phyloP scores from a whole-genome alignment of 2,888 invertebrate species.

The Cryptocheilus praepositus region DNA sequence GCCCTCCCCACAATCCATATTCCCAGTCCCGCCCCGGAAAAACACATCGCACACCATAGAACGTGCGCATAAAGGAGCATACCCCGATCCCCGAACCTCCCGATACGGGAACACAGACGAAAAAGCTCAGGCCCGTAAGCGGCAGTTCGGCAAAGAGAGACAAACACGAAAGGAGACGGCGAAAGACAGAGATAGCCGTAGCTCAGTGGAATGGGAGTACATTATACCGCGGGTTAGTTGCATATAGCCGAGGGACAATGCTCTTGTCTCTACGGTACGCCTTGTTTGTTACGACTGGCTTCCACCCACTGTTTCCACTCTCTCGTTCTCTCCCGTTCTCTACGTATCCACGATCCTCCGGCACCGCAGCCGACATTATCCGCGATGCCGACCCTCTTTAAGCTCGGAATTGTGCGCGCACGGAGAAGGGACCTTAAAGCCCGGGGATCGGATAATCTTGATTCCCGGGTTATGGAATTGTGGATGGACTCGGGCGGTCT shows the following conservation, averaged over 20 bases:
- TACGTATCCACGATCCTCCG: slow-evolving; percentile 14
- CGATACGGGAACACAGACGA: no score
- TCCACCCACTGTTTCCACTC: slow-evolving; percentile 15
- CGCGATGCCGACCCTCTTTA: slow-evolving; percentile 16
- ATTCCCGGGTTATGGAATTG: background rate
- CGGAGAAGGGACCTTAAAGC: background rate
- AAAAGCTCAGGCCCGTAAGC: no score
- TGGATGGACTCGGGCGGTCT: background rate
- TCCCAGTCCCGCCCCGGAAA: no score
- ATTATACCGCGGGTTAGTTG: slow-evolving; percentile 49
- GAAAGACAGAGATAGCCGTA: background rate
- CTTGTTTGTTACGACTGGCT: slow-evolving; percentile 58
- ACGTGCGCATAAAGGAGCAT: no score
- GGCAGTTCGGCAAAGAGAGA: no score
- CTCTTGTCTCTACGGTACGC: slow-evolving; percentile 56
- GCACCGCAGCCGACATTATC: slow-evolving; percentile 19
- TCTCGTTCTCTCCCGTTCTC: slow-evolving; percentile 4
- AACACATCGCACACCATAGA: no score
- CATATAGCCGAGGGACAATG: slow-evolving; percentile 52
- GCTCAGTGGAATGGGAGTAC: slow-evolving; percentile 31
- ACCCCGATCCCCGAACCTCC: no score
- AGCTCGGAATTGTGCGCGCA: slow-evolving; percentile 2
- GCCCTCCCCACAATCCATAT: no score
- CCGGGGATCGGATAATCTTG: background rate
- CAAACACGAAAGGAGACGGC: background rate